These are phyloP conservation scores for Poeciliopsis gracilis DNA, from an alignment of 2,797 vertebrate genomes.

Conservation along the genomic window DNA sequence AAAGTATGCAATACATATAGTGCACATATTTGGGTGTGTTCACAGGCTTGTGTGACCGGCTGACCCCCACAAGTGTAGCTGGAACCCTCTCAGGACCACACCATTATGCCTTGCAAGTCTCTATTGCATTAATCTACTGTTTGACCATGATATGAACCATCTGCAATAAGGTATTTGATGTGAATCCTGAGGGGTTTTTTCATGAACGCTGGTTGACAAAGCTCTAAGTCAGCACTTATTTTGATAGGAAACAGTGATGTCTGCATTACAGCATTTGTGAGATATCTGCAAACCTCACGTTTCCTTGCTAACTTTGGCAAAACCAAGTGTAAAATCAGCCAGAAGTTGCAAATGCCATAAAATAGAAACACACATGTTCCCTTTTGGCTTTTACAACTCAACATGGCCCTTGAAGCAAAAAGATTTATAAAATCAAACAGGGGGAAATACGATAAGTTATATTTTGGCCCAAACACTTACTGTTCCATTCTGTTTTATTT, in stretches of 20 bases:
- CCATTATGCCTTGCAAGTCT: neutral
- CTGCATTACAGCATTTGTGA: slow-evolving; percentile 25
- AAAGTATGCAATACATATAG: slow-evolving; percentile 25
- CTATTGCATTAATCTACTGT: slow-evolving; percentile 4
- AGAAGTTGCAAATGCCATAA: slow-evolving; percentile 16
- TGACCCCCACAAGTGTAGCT: slow-evolving; percentile 12
- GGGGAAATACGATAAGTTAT: neutral
- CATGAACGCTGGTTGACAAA: slow-evolving; percentile 1
- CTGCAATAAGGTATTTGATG: slow-evolving; percentile 23
- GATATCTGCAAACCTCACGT: slow-evolving; percentile 18
- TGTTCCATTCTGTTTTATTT: neutral
- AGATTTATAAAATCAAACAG: neutral
- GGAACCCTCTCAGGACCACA: slow-evolving; percentile 25
- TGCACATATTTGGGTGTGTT: slow-evolving; percentile 22
- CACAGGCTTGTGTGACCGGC: slow-evolving; percentile 13
- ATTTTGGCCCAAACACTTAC: neutral
- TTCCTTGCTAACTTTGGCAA: slow-evolving; percentile 21
- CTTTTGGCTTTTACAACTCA: neutral
- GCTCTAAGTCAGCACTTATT: slow-evolving; percentile 25
- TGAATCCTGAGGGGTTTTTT: neutral
- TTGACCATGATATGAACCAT: slow-evolving; percentile 25
- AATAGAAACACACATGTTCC: slow-evolving; percentile 1
- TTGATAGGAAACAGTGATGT: slow-evolving; percentile 34
- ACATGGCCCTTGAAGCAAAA: slow-evolving; percentile 3
- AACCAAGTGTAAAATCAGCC: slow-evolving; percentile 23